Percentiles rank a stretch among this genome's conserved stretches.
Conservation (phyloP, 2,113 vertebrate species). For the Myrmecophaga tridactyla region DNA sequence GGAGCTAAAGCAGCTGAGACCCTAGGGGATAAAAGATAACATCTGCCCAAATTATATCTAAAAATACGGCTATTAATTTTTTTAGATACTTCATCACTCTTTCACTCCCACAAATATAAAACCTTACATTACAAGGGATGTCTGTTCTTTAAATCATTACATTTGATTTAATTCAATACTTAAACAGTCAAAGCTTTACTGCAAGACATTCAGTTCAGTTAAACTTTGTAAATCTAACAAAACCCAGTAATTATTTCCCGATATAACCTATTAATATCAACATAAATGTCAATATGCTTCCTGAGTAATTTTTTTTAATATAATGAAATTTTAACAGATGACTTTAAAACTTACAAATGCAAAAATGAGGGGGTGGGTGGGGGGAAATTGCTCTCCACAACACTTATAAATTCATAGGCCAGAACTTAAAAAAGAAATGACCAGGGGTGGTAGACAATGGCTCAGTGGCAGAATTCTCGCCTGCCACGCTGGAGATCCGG, state of each 20-base stretch:
- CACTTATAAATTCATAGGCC: background rate
- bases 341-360: constrained; percentile 5
- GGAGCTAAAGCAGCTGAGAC: background rate
- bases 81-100: constrained; percentile 12
- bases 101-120: constrained; percentile 31
- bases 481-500: too few species aligned
- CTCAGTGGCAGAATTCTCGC: too few species aligned
- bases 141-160: constrained; percentile 47
- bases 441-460: too few species aligned
- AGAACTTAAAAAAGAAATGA: constrained; percentile 26
- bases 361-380: background rate
- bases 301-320: background rate
- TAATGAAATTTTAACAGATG: background rate
- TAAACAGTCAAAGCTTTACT: background rate
- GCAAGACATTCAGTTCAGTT: background rate
- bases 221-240: constrained; percentile 13
- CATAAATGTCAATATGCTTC: background rate
- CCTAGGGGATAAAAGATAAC: constrained; percentile 35
- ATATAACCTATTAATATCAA: background rate
- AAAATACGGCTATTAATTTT: constrained; percentile 42
- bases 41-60: constrained; percentile 54
- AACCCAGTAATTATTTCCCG: background rate
- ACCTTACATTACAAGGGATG: background rate
- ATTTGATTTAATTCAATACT: constrained; percentile 26
- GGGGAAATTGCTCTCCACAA: background rate